Evolutionary conservation across 2,888 invertebrate genomes (phyloP), one percentile per base, ranked within the genome.

Genomic region (Lasioglossum marginatum): DNA sequence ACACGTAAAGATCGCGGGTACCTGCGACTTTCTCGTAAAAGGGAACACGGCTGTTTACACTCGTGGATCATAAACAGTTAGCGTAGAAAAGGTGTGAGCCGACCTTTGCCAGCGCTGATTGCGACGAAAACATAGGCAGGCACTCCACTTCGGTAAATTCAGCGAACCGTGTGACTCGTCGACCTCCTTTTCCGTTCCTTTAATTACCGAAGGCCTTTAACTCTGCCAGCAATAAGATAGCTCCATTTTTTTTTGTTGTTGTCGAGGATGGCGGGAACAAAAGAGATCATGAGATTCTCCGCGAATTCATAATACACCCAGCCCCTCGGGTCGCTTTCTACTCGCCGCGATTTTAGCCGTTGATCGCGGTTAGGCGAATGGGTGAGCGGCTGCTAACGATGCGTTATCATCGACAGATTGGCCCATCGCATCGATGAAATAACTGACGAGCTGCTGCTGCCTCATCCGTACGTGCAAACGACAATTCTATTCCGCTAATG

Each of bases 401-500:
- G 60, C 45, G 79, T 89, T 87, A 87, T 85, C 86, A 63, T 74
- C 31, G 34, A 14, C 27, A 57, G 81, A 86, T 86, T 85, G 72
- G 66, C 48, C 57, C 72, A 73, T 31, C 77, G 85, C 57, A n/a
- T 57, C 57, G 57, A 85, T 60, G 79, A n/a, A 77, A 79, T 68
- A 52, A 78, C 52, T 23, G 52, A 10, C 79, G 60, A 57, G 40
- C 77, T 14, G 79, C 57, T 14, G 79, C 57, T n/a, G 57, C 48
- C 72, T 70, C 72, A 14, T 45, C 76, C 14, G 52, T 45, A 70
- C 71, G 70, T 71, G 73, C 76, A 80, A 88, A 89, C 86, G 87
- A 86, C 81, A 80, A 81, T 86, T 87, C 87, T 82, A 90, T 88
- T 87, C 83, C 77, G 88, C 88, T 91, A 91, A 90, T 90, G 86